Evolutionary conservation across 2,797 vertebrate species (phyloP).

Genomic region (Sus cebifrons): DNA sequence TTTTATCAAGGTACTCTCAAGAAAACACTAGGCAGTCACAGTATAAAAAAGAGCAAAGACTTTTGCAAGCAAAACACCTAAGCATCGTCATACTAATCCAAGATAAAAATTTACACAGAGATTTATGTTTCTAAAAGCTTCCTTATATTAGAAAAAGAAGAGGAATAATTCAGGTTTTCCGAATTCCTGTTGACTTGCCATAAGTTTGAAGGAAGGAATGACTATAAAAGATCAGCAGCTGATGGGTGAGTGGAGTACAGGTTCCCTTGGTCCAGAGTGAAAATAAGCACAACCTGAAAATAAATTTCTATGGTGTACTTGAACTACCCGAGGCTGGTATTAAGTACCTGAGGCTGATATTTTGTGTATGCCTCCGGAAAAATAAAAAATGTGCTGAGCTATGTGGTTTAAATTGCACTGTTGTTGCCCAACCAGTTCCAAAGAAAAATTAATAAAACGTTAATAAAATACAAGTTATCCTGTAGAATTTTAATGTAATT

Average conservation of each 20-base stretch:
- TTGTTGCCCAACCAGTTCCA: constrained; percentile 54
- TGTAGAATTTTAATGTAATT: constrained; percentile 81
- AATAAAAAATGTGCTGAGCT: neutral
- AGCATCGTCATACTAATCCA: neutral
- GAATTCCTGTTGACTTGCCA: neutral
- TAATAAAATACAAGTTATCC: constrained; percentile 62
- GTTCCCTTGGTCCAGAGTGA: neutral
- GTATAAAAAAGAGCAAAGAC: neutral
- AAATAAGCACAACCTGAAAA: neutral
- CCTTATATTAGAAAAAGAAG: neutral
- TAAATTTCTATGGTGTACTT: neutral
- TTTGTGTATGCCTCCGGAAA: neutral
- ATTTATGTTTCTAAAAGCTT: constrained; percentile 6
- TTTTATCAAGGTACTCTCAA: neutral
- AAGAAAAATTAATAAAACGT: constrained; percentile 77
- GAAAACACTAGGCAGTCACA: neutral
- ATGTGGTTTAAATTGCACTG: constrained; percentile 31
- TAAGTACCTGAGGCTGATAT: neutral
- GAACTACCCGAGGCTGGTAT: neutral
- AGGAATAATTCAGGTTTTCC: neutral
- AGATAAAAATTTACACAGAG: neutral
- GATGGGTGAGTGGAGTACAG: accelerated
- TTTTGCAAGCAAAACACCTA: constrained; percentile 13
- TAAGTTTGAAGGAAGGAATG: neutral
- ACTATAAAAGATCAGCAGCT: neutral